Base-by-base conservation (phyloP, 2,113 vertebrate species). In the Xyrauchen texanus region DNA sequence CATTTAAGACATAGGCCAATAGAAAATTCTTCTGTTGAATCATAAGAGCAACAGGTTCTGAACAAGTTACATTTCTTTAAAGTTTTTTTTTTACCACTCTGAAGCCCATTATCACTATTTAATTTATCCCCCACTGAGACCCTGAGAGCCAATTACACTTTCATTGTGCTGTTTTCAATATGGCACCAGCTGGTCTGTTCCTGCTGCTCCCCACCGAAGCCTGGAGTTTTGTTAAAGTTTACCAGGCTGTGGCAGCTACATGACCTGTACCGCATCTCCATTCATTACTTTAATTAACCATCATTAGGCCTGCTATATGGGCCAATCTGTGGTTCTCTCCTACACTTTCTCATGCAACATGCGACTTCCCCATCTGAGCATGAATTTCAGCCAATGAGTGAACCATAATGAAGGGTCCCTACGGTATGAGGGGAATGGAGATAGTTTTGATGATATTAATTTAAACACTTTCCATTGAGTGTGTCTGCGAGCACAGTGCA, bases 271-370 rank as follows among this genome's bases (percentile, higher is more conserved):
- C 21, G 82, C 81, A 85, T 80, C 73, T 92, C 87, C 91, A 92
- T 95, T 95, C 93, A 93, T 95, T 94, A 92, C 89, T 93, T 93
- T 91, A 93, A 93, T 95, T 94, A 94, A 94, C 88, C 90, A 91
- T 91, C 91, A 90, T 93, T 91, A 82, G 85, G 21, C 82, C 87
- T 93, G 92, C 92, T 91, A 93, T 93, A 95, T 87, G 91, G 92
- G 90, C 90, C 94, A 94, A 93, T 87, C 86, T 85, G 80, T 57
- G 74, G 64, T 62, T 69, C 58, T 44, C 81, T 74, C 58, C 80
- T 47, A 75, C 78, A 93, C 94, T 95, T 87, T 82, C 76, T 79
- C 76, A 81, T 64, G 70, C 77, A 61, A 80, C 57, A 77, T 69
- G 44, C 57, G 45, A 69, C 61, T 16, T 82, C 47, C 82, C 68